phyloP scores from a whole-genome alignment of 2,888 invertebrate genomes.

The Pseudococcus jackbeardsleyi region DNA sequence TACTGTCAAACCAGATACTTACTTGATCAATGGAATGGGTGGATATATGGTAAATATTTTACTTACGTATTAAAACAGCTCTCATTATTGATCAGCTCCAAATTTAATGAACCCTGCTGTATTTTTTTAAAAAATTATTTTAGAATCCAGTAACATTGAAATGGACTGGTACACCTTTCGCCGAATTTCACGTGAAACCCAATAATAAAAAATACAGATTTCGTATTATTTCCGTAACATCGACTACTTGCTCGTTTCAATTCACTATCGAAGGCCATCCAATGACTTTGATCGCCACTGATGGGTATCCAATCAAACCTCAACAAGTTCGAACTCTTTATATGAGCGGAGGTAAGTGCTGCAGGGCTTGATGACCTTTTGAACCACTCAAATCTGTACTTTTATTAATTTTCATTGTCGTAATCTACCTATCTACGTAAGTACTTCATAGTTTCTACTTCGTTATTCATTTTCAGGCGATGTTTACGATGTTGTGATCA shows the following conservation, averaged over 20 bases:
- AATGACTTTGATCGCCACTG: slow-evolving; percentile 73
- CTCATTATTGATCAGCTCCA: no score
- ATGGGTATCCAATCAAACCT: slow-evolving; percentile 73
- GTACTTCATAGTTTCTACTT: no score
- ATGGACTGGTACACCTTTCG: slow-evolving; percentile 67
- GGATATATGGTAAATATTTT: slow-evolving; percentile 67
- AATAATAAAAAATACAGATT: slow-evolving; percentile 73
- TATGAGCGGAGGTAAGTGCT: slow-evolving; percentile 68
- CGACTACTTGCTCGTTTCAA: slow-evolving; percentile 73
- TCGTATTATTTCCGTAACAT: slow-evolving; percentile 74
- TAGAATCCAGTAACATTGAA: neutral
- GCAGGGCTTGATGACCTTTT: neutral
- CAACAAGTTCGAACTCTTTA: slow-evolving; percentile 70
- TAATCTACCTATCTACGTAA: neutral
- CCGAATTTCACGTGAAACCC: slow-evolving; percentile 70
- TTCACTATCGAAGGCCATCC: slow-evolving; percentile 73
- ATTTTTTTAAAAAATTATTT: neutral
- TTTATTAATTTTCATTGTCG: neutral
- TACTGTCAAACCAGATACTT: slow-evolving; percentile 70
- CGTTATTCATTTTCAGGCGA: slow-evolving; percentile 66
- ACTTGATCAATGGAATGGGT: slow-evolving; percentile 70
- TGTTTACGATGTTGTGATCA: slow-evolving; percentile 67
- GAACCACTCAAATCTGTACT: neutral
- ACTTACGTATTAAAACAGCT: no score
- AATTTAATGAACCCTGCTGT: no score